A percentile compares a stretch with the other conserved stretches of the same genome.
These are phyloP conservation scores for Caprella mutica DNA, from an alignment of 2,888 invertebrate species.

Conservation along the genomic window DNA sequence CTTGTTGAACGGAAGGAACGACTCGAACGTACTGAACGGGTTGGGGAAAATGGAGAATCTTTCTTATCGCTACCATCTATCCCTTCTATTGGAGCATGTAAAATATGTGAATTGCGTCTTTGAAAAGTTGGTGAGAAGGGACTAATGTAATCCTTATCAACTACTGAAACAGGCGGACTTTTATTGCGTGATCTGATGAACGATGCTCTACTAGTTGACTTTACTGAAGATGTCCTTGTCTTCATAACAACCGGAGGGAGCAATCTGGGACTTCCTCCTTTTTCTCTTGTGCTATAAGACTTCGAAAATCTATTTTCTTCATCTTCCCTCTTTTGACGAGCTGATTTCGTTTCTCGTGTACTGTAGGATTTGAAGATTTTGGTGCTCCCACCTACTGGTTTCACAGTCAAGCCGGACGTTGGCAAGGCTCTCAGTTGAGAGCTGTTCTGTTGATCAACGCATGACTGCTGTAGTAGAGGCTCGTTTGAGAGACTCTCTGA, in stretches of 20 bases:
- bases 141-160: constrained; percentile 1
- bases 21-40: background rate
- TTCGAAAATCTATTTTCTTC: background rate
- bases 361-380: constrained; percentile 9
- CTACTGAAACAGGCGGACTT: background rate
- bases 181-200: background rate
- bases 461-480: too few species aligned
- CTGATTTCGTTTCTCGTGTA: constrained; percentile 1
- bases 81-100: constrained; percentile 1
- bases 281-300: constrained; percentile 1
- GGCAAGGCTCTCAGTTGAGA: too few species aligned
- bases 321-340: constrained; percentile 1
- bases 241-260: background rate
- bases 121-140: constrained; percentile 10
- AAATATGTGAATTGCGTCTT: background rate
- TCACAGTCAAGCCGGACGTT: too few species aligned
- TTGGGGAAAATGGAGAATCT: constrained; percentile 1
- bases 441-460: too few species aligned
- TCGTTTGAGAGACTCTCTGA: too few species aligned
- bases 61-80: background rate
- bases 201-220: background rate
- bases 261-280: background rate
- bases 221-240: constrained; percentile 5
- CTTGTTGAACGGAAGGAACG: constrained; percentile 2
- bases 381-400: background rate